These are phyloP conservation scores for Criorhina ranunculi DNA, from an alignment of 2,888 invertebrate genomes.

Conservation along the genomic window DNA sequence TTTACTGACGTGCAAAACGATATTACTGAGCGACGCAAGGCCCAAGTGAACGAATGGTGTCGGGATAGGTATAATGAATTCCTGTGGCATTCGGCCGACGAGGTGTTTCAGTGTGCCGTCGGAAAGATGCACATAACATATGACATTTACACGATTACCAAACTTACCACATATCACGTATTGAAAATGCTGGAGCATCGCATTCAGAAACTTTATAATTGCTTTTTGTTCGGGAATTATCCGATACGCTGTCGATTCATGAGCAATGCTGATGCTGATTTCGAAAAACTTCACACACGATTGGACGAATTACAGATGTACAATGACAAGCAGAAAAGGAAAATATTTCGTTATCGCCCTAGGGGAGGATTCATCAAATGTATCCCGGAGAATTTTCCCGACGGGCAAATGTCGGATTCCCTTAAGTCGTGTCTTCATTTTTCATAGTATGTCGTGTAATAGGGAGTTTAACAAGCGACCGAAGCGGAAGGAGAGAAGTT, in stretches of 20 bases:
- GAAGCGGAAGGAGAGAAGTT: not conserved
- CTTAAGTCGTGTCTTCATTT: constrained; percentile 79
- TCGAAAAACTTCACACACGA: constrained; percentile 79
- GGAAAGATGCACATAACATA: constrained; percentile 79
- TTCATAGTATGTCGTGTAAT: constrained; percentile 20
- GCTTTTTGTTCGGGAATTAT: constrained; percentile 80
- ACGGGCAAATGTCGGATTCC: constrained; percentile 78
- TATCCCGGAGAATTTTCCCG: constrained; percentile 80
- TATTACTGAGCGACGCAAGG: constrained; percentile 77
- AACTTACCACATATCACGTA: constrained; percentile 80
- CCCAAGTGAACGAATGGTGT: constrained; percentile 78
- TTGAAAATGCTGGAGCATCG: constrained; percentile 82
- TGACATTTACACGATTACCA: constrained; percentile 81
- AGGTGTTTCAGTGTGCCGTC: constrained; percentile 80
- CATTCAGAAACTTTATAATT: constrained; percentile 81
- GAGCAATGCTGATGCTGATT: constrained; percentile 80
- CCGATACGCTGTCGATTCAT: constrained; percentile 81
- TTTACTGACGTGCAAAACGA: constrained; percentile 80
- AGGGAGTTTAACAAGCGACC: constrained; percentile 1
- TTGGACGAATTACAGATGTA: constrained; percentile 81
- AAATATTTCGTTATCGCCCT: constrained; percentile 56
- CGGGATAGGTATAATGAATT: constrained; percentile 80
- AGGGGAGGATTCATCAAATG: constrained; percentile 77
- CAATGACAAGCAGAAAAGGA: constrained; percentile 81
- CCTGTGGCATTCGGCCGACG: constrained; percentile 79